Evolutionary conservation across 2,888 invertebrate species (phyloP), one percentile per base, ranked within the genome.

Genomic region (Lepidonotus clava): DNA sequence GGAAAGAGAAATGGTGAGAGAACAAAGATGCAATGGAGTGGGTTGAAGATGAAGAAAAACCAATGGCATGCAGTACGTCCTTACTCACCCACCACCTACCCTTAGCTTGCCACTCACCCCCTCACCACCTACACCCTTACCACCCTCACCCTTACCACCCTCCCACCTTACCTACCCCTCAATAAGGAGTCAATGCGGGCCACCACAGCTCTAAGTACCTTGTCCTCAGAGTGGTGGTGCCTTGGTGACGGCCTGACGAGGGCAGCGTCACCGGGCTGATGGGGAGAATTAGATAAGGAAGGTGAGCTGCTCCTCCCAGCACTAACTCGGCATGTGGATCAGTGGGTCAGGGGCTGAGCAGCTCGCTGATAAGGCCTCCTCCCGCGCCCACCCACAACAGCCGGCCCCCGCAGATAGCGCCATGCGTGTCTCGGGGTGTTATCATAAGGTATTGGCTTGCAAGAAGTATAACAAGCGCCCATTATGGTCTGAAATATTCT

Each of bases 281-380:
- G 71, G 34, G n/a, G 34, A 38, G 71, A 71, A 71, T 71, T 71
- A 71, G 71, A 71, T 71, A 71, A 34, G 56, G 56, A 8, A 46
- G n/a, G 14, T 5, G 71, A 71, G 71, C 71, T 36, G 71, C 71
- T 71, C 71, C 14, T 14, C 14, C 71, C 36, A 14, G 4, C 71
- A 71, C 36, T 21, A 71, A 38, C 36, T 38, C 36, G 34, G 71
- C 36, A 71, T 71, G 71, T 71, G 71, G 71, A 71, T 71, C 71
- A 71, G 71, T 71, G 71, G 71, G 71, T 71, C 71, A 71, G 71
- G 38, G 36, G 34, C 36, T 38, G 71, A 71, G 38, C 71, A 71
- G 71, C 71, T 71, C 71, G 38, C n/a, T 38, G 71, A 71, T 71
- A 71, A 71, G 71, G 24, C 1, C 21, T 36, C 36, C 71, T 36